These are phyloP conservation scores for Morpho deidamia DNA, from an alignment of 2,888 invertebrate species.

Conservation along the genomic window DNA sequence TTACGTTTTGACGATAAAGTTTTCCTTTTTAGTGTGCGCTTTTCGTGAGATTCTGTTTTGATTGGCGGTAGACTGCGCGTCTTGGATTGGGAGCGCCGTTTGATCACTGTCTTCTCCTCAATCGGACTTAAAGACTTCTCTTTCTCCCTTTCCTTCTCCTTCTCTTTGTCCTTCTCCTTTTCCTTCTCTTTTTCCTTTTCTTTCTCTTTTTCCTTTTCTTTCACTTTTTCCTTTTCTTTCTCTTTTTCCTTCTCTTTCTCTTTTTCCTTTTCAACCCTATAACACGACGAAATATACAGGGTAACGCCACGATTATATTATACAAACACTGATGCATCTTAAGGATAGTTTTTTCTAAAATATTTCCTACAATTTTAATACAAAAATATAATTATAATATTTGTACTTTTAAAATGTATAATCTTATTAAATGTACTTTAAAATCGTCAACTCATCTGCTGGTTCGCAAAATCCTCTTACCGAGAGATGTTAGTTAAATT, in stretches of 20 bases:
- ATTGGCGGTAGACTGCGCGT: conserved; percentile 48
- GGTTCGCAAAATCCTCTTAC: no score
- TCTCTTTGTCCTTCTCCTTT: conserved; percentile 38
- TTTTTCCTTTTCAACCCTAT: conserved; percentile 27
- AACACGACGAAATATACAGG: conserved; percentile 19
- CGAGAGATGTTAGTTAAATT: no score
- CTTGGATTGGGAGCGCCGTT: conserved; percentile 62
- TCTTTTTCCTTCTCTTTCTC: conserved; percentile 33
- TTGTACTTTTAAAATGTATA: no score
- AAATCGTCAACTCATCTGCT: no score
- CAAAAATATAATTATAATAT: no score
- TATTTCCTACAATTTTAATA: no score
- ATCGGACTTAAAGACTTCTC: conserved; percentile 48
- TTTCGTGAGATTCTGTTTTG: conserved; percentile 50
- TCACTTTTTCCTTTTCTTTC: no score
- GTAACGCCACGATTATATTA: no score
- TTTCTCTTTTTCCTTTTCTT: conserved; percentile 36
- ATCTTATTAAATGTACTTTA: no score
- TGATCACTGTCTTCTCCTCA: conserved; percentile 52
- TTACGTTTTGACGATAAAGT: conserved; percentile 59
- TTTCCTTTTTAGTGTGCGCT: conserved; percentile 54
- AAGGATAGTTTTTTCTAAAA: no score
- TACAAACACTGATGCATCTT: no score
- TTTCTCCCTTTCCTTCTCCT: conserved; percentile 35
- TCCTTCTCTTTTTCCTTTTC: conserved; percentile 42